These are phyloP conservation scores for Lophius americanus DNA, from an alignment of 2,797 vertebrate genomes.

Conservation along the genomic window DNA sequence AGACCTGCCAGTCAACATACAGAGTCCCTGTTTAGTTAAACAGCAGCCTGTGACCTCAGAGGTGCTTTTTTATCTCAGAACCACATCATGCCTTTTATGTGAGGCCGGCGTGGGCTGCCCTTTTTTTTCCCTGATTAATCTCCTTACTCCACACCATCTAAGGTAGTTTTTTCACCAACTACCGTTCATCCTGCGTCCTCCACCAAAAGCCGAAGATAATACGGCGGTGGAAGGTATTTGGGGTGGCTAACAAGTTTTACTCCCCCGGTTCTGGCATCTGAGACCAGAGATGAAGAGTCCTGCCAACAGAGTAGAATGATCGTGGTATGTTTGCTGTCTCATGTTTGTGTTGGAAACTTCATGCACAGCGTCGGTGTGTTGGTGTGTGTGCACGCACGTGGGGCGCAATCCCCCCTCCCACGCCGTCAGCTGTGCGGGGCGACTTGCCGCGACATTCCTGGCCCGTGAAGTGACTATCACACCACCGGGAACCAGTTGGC, in stretches of 20 bases:
- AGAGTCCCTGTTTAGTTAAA: slow-evolving; percentile 46
- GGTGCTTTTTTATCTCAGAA: slow-evolving; percentile 52
- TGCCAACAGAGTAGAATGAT: slow-evolving; percentile 60
- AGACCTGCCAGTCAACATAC: slow-evolving; percentile 26
- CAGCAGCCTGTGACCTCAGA: slow-evolving; percentile 33
- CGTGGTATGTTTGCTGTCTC: slow-evolving; percentile 29
- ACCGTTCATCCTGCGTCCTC: slow-evolving; percentile 22
- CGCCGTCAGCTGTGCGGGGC: slow-evolving; percentile 77
- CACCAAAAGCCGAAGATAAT: slow-evolving; percentile 32
- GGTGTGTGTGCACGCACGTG: slow-evolving; percentile 23
- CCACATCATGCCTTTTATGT: slow-evolving; percentile 52
- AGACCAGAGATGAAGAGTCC: slow-evolving; percentile 53
- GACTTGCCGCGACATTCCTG: slow-evolving; percentile 78
- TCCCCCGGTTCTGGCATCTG: slow-evolving; percentile 46
- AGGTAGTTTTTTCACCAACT: slow-evolving; percentile 52
- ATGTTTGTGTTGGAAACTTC: slow-evolving; percentile 27
- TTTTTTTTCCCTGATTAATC: slow-evolving; percentile 41
- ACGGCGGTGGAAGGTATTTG: slow-evolving; percentile 47
- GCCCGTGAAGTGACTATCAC: slow-evolving; percentile 59
- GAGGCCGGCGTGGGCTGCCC: slow-evolving; percentile 26
- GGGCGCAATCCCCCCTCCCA: slow-evolving; percentile 44
- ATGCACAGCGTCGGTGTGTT: slow-evolving; percentile 28
- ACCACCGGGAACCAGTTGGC: slow-evolving; percentile 66
- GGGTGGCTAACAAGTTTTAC: slow-evolving; percentile 48
- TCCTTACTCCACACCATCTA: slow-evolving; percentile 60